Percentiles rank a stretch among this genome's conserved stretches.
Evolutionary conservation across 2,113 vertebrate genomes (phyloP).

Genomic region (Cryptotis parvus): DNA sequence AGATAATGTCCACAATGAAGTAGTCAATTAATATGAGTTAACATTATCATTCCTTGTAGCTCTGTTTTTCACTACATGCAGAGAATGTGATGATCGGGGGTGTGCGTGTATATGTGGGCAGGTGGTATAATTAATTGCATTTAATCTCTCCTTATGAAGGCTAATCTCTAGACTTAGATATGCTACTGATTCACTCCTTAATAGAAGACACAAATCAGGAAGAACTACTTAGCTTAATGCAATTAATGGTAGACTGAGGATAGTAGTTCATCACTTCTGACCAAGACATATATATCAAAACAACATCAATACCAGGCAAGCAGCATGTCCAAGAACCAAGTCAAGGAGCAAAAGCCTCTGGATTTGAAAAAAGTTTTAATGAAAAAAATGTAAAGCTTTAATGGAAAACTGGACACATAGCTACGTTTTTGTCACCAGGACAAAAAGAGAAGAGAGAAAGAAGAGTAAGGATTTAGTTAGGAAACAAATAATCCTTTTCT

Average conservation of each 20-base stretch:
- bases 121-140: background rate
- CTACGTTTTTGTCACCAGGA: background rate
- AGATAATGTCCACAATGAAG: background rate
- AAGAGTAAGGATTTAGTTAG: background rate
- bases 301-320: conserved; percentile 6
- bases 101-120: too few relatives aligned
- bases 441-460: background rate
- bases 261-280: background rate
- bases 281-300: background rate
- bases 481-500: background rate
- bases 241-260: background rate
- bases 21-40: background rate
- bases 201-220: background rate
- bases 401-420: conserved; percentile 23
- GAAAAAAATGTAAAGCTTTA: conserved; percentile 29
- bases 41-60: background rate
- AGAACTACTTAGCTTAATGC: background rate
- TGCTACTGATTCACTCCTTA: background rate
- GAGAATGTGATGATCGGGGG: background rate
- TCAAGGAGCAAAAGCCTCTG: background rate
- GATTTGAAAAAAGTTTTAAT: background rate
- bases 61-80: background rate
- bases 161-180: background rate
- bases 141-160: background rate
- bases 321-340: background rate